Percentiles rank a stretch among this genome's conserved stretches.
phyloP scores from a whole-genome alignment of 1,140 invertebrate genomes.

The Alviniconcha marisindica region DNA sequence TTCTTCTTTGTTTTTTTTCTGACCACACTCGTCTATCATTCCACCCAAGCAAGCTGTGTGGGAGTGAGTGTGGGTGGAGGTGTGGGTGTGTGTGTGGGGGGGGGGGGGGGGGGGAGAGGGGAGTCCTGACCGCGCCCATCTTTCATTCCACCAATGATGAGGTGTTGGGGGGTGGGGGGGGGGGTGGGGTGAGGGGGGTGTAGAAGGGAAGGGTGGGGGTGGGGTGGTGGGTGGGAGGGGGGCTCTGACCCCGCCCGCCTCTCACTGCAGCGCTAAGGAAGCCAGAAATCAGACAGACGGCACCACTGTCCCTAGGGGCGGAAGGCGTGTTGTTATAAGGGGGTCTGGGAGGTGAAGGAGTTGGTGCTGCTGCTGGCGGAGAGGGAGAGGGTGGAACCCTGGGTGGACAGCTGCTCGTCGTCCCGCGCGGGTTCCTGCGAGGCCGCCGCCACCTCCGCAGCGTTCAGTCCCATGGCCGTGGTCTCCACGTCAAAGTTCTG shows the following conservation, averaged over 20 bases:
- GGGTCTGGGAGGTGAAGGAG: constrained; percentile 68
- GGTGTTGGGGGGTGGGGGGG: not conserved
- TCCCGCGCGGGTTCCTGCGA: constrained; percentile 88
- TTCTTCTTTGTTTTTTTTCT: too few relatives aligned
- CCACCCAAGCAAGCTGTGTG: too few relatives aligned
- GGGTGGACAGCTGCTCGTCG: constrained; percentile 83
- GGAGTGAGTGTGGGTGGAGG: too few relatives aligned
- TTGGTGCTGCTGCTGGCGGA: constrained; percentile 93
- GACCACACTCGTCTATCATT: too few relatives aligned
- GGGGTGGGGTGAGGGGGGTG: not conserved
- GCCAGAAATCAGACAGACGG: too few relatives aligned
- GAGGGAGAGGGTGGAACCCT: constrained; percentile 95
- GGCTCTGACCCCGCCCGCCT: too few relatives aligned
- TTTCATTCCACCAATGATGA: too few relatives aligned
- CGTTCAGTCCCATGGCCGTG: constrained; percentile 90
- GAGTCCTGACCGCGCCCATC: too few relatives aligned
- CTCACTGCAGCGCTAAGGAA: too few relatives aligned
- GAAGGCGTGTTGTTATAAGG: constrained; percentile 46
- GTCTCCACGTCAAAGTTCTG: constrained; percentile 97
- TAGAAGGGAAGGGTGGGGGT: not conserved
- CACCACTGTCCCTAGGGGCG: too few relatives aligned
- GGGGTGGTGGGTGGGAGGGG: not conserved
- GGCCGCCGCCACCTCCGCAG: constrained; percentile 91
- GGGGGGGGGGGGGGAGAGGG: too few relatives aligned
- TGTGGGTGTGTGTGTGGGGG: too few relatives aligned